Conservation (phyloP, 1,140 invertebrate species). For the Archivesica marissinica region DNA sequence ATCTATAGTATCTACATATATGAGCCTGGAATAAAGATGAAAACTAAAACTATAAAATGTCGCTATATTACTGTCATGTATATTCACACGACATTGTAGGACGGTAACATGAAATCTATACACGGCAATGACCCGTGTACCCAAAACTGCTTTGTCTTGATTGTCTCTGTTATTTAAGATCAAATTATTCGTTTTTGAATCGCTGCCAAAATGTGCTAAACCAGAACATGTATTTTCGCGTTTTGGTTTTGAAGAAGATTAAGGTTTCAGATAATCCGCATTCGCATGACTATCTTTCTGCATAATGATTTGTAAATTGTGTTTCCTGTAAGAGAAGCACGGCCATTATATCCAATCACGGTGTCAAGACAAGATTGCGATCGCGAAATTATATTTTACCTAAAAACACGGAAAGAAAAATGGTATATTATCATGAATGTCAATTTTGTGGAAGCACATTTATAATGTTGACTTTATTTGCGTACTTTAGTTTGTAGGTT, state of each 20-base stretch:
- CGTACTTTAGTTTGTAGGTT: no score
- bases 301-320: background rate
- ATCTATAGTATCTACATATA: no score
- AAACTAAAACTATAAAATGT: no score
- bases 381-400: background rate
- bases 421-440: no score
- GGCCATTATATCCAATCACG: constrained; percentile 1
- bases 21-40: no score
- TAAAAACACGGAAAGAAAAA: no score
- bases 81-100: no score
- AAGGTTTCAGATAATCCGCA: constrained; percentile 39
- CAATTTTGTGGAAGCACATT: no score
- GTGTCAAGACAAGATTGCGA: background rate
- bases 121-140: constrained; percentile 8
- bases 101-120: no score
- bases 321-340: background rate
- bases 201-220: constrained; percentile 34
- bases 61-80: no score
- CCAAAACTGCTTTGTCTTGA: background rate
- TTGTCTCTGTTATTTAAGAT: background rate
- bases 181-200: constrained; percentile 40
- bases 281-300: constrained; percentile 42
- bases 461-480: no score
- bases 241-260: constrained; percentile 39
- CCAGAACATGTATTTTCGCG: constrained; percentile 56